Conservation (phyloP, 2,113 vertebrate species). For the Lepidothrix coronata region DNA sequence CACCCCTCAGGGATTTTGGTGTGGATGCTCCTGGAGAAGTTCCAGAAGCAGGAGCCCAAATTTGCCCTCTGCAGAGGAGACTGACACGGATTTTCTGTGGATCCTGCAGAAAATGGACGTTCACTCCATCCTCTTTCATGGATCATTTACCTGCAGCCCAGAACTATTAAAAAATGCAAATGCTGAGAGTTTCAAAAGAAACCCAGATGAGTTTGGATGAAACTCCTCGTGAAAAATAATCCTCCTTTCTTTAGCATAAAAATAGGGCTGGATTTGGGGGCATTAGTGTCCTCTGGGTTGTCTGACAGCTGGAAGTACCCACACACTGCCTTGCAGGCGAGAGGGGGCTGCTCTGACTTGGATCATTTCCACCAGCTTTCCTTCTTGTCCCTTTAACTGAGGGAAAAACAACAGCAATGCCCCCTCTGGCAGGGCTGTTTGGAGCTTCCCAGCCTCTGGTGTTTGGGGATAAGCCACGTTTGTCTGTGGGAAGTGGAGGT, state of each 20-base stretch:
- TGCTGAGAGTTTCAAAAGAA: neutral
- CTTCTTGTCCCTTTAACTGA: neutral
- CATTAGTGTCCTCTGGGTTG: neutral
- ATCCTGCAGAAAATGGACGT: neutral
- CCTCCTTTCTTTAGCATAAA: neutral
- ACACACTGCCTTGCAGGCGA: neutral
- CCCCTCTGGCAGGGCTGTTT: accelerated
- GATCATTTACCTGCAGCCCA: neutral
- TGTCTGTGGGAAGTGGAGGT: neutral
- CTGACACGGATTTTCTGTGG: neutral
- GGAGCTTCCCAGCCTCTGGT: neutral
- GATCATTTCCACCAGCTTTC: neutral
- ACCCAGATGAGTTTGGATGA: neutral
- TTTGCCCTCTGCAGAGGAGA: neutral
- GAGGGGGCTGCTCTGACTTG: neutral
- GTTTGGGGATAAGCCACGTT: neutral
- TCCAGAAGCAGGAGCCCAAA: neutral
- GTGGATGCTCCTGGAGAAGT: neutral
- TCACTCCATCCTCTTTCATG: neutral
- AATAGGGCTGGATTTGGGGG: neutral
- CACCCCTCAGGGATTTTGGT: neutral
- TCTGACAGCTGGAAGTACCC: neutral
- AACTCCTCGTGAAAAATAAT: neutral
- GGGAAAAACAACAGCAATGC: neutral
- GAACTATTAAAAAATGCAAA: conserved; percentile 1